phyloP scores from a whole-genome alignment of 2,113 vertebrate genomes.

The Fulmarus glacialis region DNA sequence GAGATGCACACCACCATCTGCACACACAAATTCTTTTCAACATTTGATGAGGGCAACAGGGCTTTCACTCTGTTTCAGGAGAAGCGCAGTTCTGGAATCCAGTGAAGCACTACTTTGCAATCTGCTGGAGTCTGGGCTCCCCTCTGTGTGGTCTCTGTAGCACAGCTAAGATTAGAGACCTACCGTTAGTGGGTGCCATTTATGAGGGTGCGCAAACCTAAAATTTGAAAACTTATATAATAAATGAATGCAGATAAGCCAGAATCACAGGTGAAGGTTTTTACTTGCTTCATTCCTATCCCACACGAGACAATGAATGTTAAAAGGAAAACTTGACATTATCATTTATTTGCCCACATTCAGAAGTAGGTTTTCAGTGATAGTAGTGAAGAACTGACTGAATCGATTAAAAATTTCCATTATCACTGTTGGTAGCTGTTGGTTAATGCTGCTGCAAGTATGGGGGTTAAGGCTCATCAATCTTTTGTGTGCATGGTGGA shows the following conservation, averaged over 20 bases:
- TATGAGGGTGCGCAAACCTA: neutral
- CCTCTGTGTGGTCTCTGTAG: neutral
- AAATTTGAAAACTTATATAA: neutral
- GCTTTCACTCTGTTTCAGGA: neutral
- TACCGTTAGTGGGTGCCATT: neutral
- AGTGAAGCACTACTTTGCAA: neutral
- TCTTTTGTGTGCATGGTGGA: neutral
- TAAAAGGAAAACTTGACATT: neutral
- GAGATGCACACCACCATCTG: neutral
- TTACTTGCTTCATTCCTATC: neutral
- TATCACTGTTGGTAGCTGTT: neutral
- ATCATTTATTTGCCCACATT: neutral
- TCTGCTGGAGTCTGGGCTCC: neutral
- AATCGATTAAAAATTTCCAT: neutral
- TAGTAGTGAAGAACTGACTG: neutral
- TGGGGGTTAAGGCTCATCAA: neutral
- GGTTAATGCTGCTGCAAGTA: neutral
- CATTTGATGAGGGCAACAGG: neutral
- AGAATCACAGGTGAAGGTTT: neutral
- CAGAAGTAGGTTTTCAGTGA: neutral
- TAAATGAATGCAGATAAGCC: neutral
- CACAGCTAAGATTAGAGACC: neutral
- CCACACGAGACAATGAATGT: neutral
- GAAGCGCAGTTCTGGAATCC: neutral
- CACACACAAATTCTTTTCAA: neutral